Percentiles rank a stretch among this genome's conserved stretches.
Evolutionary conservation across 2,797 vertebrate species (phyloP).

Genomic region (Corythornis leucogaster): DNA sequence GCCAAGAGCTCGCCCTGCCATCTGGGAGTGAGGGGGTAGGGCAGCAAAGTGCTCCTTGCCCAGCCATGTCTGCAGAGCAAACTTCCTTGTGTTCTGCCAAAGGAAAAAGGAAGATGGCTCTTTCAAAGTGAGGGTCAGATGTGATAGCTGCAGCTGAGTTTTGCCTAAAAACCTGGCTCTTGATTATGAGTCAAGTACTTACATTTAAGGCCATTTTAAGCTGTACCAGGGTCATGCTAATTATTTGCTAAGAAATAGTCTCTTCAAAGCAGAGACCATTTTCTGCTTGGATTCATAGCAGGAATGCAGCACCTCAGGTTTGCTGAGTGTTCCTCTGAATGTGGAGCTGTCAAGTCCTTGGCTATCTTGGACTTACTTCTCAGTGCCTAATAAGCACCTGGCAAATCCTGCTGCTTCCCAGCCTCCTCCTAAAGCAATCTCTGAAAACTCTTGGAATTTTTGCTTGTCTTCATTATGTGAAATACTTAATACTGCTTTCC

Average conservation of each 20-base stretch:
- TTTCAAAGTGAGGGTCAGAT: not conserved
- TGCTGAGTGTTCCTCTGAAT: not conserved
- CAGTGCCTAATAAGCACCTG: not conserved
- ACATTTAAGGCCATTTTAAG: not conserved
- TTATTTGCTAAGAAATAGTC: not conserved
- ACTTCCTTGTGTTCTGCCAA: not conserved
- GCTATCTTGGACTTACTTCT: not conserved
- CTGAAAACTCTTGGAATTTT: not conserved
- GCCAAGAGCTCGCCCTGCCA: not conserved
- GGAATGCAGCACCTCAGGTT: conserved; percentile 45
- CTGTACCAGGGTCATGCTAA: not conserved
- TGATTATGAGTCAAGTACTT: not conserved
- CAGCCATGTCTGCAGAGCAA: not conserved
- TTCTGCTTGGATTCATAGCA: not conserved
- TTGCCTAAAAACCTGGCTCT: not conserved
- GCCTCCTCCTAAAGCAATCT: not conserved
- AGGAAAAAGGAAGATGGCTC: not conserved
- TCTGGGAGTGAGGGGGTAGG: not conserved
- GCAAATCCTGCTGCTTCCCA: conserved; percentile 2
- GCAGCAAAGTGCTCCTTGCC: not conserved
- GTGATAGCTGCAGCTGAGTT: not conserved
- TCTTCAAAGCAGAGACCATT: conserved; percentile 11
- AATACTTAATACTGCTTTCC: not conserved
- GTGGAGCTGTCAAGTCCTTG: not conserved
- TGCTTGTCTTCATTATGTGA: not conserved